A percentile compares a stretch with the other conserved stretches of the same genome.
Evolutionary conservation across 53 echinoderm and acorn worm genomes (phyloP).

Genomic region (Holothuria scabra): DNA sequence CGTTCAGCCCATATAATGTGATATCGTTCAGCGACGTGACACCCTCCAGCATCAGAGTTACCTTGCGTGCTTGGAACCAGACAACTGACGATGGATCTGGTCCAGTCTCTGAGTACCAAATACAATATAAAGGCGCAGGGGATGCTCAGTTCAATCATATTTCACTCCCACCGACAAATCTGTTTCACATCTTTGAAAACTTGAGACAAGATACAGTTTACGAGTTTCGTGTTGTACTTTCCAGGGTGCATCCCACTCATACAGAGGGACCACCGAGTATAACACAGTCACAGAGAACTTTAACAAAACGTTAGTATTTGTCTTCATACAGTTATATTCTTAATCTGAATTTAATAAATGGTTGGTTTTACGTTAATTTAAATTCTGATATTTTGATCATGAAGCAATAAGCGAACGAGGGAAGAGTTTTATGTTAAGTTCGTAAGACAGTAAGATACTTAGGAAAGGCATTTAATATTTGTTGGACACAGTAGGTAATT

Average conservation of each 20-base stretch:
- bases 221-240: neutral
- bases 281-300: neutral
- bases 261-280: constrained; percentile 1
- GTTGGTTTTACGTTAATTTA: too few relatives aligned
- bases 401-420: too few relatives aligned
- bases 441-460: too few relatives aligned
- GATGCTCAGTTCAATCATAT: neutral
- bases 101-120: neutral
- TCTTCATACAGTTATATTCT: too few relatives aligned
- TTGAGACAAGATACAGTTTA: neutral
- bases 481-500: too few relatives aligned
- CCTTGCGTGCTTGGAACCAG: constrained; percentile 18
- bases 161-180: too few relatives aligned
- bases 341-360: too few relatives aligned
- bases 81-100: neutral
- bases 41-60: neutral
- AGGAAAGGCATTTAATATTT: too few relatives aligned
- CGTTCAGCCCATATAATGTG: too few relatives aligned
- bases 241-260: neutral
- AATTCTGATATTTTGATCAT: too few relatives aligned
- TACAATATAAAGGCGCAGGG: neutral
- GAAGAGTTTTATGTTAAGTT: too few relatives aligned
- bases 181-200: neutral
- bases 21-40: neutral
- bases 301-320: too few relatives aligned